Base-by-base conservation (phyloP, 2,888 invertebrate genomes). In the Allolobophora icterica region DNA sequence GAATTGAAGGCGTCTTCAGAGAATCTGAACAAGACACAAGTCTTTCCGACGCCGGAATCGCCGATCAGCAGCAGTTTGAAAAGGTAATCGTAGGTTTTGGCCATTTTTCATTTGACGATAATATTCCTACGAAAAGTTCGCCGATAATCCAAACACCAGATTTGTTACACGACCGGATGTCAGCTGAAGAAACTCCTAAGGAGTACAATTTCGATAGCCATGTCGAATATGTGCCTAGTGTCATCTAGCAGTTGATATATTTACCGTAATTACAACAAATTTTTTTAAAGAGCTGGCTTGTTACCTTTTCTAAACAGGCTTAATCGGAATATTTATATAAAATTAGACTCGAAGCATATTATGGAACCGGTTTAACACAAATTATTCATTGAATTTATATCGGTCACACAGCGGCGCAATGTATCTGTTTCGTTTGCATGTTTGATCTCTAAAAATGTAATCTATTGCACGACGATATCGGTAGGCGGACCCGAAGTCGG, bases 11-110 rank as follows among this genome's bases (percentile, higher is more conserved):
- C 96, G 94, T 96, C 96, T 94, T 96, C 96, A 90, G 96, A 96
- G 95, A 96, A 96, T 93, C 96, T 94, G 94, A 96, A 96, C 87
- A 96, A 94, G 93, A 96, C 96, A 94, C 96, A 96, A 84, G 96
- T 96, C 93, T 96, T 96, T 45, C 96, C 96, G 40, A 96, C 96
- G 91, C 96, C 96, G 45, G 96, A 96, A 94, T 96, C 96, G 42
- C 96, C 96, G 93, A 96, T 96, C 45, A 96, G 94, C 92, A 96
- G 94, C 91, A 96, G 94, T 94, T 96, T 96, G 94, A 96, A 96
- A 91, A 96, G 94, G 92, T 96, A 95, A 95, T 96, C 96, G 94
- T 96, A 96, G 90, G 96, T 96, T 94, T 96, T 96, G 94, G 96
- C 96, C 96, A 96, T 96, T 92, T 42, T 38, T 89, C 38, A 34